A percentile compares a stretch with the other conserved stretches of the same genome.
These are phyloP conservation scores for Ophioninae sp. DNA, from an alignment of 2,888 invertebrate species.

Conservation along the genomic window DNA sequence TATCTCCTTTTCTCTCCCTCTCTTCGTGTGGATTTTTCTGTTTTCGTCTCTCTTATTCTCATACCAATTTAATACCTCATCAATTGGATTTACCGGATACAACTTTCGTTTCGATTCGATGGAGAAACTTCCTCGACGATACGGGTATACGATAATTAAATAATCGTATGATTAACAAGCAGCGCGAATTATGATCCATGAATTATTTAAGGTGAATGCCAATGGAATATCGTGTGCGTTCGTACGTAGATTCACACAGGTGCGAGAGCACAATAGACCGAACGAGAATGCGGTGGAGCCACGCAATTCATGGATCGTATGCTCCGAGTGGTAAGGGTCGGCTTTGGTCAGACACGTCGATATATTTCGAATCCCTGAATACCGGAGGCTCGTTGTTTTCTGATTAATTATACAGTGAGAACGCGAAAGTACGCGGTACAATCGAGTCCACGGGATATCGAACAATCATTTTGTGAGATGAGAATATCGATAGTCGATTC, in stretches of 20 bases:
- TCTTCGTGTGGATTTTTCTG: neutral
- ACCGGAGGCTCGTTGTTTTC: neutral
- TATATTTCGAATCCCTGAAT: neutral
- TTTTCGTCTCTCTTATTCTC: constrained; percentile 36
- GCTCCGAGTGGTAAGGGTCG: constrained; percentile 28
- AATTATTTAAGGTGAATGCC: constrained; percentile 70
- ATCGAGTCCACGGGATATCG: neutral
- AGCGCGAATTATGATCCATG: constrained; percentile 69
- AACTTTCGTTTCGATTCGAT: neutral
- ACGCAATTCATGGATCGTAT: neutral
- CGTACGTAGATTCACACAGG: neutral
- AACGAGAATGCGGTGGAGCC: neutral
- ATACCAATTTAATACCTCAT: constrained; percentile 40
- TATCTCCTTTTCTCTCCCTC: constrained; percentile 6
- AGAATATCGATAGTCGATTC: neutral
- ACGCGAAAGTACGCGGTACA: neutral
- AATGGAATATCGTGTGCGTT: constrained; percentile 63
- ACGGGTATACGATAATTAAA: constrained; percentile 70
- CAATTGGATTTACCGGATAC: constrained; percentile 44
- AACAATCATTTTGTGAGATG: neutral
- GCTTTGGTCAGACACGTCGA: constrained; percentile 15
- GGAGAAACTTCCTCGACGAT: neutral
- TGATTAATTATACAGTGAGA: neutral
- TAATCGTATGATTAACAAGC: constrained; percentile 72
- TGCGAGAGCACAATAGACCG: neutral